These are phyloP conservation scores for Cherax destructor DNA, from an alignment of 1,140 invertebrate species.

Conservation along the genomic window DNA sequence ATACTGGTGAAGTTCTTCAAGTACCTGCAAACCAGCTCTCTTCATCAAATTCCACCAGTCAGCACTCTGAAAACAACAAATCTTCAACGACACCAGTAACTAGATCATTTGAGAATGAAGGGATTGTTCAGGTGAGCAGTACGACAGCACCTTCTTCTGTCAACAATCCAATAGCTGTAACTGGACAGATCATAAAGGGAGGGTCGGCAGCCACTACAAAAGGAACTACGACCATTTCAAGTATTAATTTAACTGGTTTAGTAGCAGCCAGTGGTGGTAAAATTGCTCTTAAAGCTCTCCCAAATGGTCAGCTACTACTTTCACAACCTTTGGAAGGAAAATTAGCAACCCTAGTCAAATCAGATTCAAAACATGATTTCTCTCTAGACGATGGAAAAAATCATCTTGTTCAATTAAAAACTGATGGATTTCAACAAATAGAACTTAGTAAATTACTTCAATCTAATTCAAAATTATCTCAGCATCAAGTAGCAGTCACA, in stretches of 20 bases:
- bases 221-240: conserved; percentile 53
- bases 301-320: conserved; percentile 51
- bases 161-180: conserved; percentile 43
- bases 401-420: conserved; percentile 46
- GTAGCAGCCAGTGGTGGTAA: conserved; percentile 53
- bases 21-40: conserved; percentile 54
- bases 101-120: conserved; percentile 37
- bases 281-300: conserved; percentile 55
- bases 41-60: not conserved
- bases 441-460: conserved; percentile 58
- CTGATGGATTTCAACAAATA: conserved; percentile 51
- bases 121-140: conserved; percentile 18
- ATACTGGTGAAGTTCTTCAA: conserved; percentile 64
- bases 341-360: conserved; percentile 54
- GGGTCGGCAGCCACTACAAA: conserved; percentile 36
- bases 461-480: conserved; percentile 41
- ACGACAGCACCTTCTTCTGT: not conserved
- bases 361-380: conserved; percentile 38
- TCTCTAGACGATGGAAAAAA: conserved; percentile 42
- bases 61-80: conserved; percentile 11
- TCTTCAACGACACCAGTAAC: not conserved
- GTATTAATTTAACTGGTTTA: conserved; percentile 52
- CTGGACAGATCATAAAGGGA: conserved; percentile 61
- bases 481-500: conserved; percentile 50
- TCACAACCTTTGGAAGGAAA: conserved; percentile 63